Percentiles rank a stretch among this genome's conserved stretches.
phyloP scores from a whole-genome alignment of 1,140 invertebrate genomes.

The Aphis craccivora region DNA sequence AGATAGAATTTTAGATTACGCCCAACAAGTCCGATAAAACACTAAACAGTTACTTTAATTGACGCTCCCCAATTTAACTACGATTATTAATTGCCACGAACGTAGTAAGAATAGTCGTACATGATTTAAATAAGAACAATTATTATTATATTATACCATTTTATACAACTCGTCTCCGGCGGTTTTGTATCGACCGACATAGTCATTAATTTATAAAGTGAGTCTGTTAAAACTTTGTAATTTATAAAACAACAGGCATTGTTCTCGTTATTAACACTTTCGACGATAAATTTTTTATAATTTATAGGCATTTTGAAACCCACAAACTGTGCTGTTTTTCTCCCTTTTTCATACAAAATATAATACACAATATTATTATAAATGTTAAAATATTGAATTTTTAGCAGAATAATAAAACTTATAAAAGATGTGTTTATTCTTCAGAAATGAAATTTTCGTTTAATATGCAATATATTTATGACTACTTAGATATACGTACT shows the following conservation, averaged over 20 bases:
- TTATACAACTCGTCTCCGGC: not conserved
- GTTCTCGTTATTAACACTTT: not conserved
- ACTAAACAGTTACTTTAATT: slow-evolving; percentile 15
- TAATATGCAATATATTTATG: not conserved
- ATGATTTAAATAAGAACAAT: not conserved
- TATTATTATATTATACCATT: not conserved
- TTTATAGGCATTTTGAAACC: not conserved
- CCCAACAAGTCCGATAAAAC: not conserved
- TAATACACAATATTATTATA: not conserved
- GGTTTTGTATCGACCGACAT: not conserved
- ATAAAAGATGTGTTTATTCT: slow-evolving; percentile 22
- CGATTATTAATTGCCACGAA: not conserved
- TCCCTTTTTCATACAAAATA: not conserved
- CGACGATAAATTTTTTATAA: not conserved
- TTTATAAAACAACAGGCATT: not conserved
- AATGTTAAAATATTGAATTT: not conserved
- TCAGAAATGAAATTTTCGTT: not conserved
- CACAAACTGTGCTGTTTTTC: not conserved
- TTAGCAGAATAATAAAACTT: not conserved
- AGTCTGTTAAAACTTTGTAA: not conserved
- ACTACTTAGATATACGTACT: not conserved
- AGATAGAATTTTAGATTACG: not conserved
- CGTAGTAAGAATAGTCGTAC: not conserved
- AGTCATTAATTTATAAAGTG: not conserved
- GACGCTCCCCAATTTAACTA: not conserved